Conservation (phyloP, 2,888 invertebrate genomes). For the Amphipoea lucens region DNA sequence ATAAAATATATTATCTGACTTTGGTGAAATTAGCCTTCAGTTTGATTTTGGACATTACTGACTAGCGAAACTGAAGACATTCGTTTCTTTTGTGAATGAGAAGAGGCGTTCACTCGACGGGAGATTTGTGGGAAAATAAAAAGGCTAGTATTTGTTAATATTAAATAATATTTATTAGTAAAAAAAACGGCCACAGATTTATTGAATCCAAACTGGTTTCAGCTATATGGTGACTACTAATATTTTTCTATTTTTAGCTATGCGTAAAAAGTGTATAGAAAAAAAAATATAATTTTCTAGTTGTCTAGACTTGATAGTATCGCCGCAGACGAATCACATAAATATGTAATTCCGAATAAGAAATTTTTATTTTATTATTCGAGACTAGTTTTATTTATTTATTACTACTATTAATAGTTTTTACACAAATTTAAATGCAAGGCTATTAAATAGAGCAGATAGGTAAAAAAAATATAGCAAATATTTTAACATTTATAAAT, state of each 20-base stretch:
- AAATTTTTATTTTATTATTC: conserved; percentile 4
- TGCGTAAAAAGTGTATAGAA: not conserved
- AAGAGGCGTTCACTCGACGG: not conserved
- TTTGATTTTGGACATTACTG: not conserved
- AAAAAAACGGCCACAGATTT: not conserved
- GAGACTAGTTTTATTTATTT: conserved; percentile 10
- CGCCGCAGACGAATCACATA: conserved; percentile 15
- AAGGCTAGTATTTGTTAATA: not conserved
- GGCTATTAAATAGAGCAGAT: conserved; percentile 27
- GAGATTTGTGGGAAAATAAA: not conserved
- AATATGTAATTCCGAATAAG: conserved; percentile 21
- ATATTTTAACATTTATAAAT: too few species aligned
- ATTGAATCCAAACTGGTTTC: not conserved
- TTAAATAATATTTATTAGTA: not conserved
- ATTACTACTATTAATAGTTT: not conserved
- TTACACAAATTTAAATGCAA: conserved; percentile 24
- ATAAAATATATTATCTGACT: too few species aligned
- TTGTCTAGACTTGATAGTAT: conserved; percentile 52
- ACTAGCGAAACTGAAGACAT: not conserved
- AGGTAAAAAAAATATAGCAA: too few species aligned
- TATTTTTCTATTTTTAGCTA: not conserved
- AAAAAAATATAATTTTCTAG: conserved; percentile 4
- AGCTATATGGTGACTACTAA: too few species aligned
- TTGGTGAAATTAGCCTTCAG: not conserved
- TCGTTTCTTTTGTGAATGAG: not conserved